Percentiles rank a stretch among this genome's conserved stretches.
Evolutionary conservation across 2,113 vertebrate genomes (phyloP).

Genomic region (Centrocercus urophasianus): DNA sequence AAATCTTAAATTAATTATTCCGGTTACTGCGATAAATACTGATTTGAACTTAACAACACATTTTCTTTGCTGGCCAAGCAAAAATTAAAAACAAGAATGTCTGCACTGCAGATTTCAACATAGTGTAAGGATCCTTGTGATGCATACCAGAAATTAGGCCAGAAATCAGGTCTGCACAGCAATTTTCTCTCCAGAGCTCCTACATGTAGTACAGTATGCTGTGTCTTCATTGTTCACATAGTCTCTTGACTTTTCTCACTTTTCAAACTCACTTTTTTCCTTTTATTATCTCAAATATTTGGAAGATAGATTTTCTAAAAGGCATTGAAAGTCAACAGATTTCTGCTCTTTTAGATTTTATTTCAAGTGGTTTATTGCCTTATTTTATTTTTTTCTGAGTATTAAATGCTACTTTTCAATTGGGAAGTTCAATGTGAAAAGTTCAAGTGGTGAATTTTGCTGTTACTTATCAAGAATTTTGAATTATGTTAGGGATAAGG

Average conservation of each 20-base stretch:
- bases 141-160: not conserved
- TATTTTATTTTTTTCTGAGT: not conserved
- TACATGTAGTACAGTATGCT: accelerated
- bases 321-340: not conserved
- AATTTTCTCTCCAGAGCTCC: not conserved
- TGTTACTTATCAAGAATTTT: not conserved
- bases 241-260: not conserved
- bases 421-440: not conserved
- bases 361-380: not conserved
- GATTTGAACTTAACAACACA: not conserved
- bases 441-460: not conserved
- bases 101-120: not conserved
- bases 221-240: not conserved
- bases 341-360: not conserved
- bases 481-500: not conserved
- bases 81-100: not conserved
- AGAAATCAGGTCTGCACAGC: not conserved
- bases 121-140: not conserved
- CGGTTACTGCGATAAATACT: not conserved
- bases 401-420: not conserved
- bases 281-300: not conserved
- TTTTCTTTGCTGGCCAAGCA: not conserved
- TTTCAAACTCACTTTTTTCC: not conserved
- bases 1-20: not conserved
- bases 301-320: not conserved